A percentile compares a stretch with the other conserved stretches of the same genome.
These are phyloP conservation scores for Larimichthys crocea DNA, from an alignment of 2,113 vertebrate species.

Conservation along the genomic window DNA sequence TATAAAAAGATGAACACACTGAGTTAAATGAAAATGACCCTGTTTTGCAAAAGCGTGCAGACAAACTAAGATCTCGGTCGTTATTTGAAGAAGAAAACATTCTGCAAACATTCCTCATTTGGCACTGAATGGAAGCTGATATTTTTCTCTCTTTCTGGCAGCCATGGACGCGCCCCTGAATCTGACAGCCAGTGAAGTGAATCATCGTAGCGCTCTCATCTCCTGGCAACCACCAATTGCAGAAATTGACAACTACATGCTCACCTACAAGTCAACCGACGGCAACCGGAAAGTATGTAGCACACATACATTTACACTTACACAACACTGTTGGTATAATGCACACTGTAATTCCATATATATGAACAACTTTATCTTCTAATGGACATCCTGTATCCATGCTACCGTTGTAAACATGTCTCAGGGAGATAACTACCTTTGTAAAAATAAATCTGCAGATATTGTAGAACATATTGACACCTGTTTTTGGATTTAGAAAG, in stretches of 20 bases:
- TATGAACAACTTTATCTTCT: slow-evolving; percentile 16
- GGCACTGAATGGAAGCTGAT: background rate
- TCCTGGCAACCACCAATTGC: slow-evolving; percentile 94
- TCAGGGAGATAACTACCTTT: slow-evolving; percentile 12
- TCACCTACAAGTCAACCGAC: slow-evolving; percentile 91
- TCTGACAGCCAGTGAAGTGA: slow-evolving; percentile 94
- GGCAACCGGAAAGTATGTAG: slow-evolving; percentile 91
- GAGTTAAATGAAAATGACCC: background rate
- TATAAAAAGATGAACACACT: background rate
- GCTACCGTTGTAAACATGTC: slow-evolving; percentile 9
- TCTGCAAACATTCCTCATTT: background rate
- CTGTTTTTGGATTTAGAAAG: slow-evolving; percentile 2
- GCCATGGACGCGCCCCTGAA: slow-evolving; percentile 95
- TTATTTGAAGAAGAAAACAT: background rate
- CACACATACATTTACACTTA: background rate
- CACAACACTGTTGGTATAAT: background rate
- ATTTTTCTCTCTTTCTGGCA: slow-evolving; percentile 60
- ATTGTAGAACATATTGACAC: slow-evolving; percentile 21
- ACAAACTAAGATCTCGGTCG: background rate
- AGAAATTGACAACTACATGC: slow-evolving; percentile 95
- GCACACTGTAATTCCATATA: background rate
- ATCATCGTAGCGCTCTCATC: slow-evolving; percentile 92
- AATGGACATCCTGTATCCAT: background rate
- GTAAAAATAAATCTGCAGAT: slow-evolving; percentile 29
- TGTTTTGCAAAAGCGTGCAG: background rate